phyloP scores from a whole-genome alignment of 2,888 invertebrate genomes.

The Norana najaformis region DNA sequence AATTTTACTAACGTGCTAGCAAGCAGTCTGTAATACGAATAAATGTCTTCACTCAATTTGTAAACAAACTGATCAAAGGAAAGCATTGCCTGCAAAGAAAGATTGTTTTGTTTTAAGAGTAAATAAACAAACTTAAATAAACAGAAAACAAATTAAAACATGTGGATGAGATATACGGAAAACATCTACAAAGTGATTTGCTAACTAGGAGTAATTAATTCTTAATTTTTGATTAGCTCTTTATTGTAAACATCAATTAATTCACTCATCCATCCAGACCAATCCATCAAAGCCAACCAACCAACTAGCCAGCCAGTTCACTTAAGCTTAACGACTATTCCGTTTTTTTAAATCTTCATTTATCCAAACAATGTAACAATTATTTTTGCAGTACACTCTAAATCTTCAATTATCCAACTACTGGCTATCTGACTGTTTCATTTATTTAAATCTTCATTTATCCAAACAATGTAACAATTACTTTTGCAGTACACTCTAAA shows the following conservation, averaged over 20 bases:
- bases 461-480: not conserved
- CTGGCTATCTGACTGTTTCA: too few relatives aligned
- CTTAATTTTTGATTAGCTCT: too few relatives aligned
- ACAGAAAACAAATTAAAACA: not conserved
- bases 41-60: conserved; percentile 93
- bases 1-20: conserved; percentile 74
- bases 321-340: too few relatives aligned
- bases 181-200: not conserved
- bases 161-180: not conserved
- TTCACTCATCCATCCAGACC: not conserved
- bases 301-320: too few relatives aligned
- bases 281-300: too few relatives aligned
- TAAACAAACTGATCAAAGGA: conserved; percentile 99
- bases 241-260: not conserved
- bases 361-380: not conserved
- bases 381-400: not conserved
- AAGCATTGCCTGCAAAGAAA: conserved; percentile 73
- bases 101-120: not conserved
- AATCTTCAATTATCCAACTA: not conserved
- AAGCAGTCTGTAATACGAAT: conserved; percentile 91
- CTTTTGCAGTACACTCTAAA: not conserved
- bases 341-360: too few relatives aligned
- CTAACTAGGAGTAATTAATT: not conserved
- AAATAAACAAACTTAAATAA: not conserved
- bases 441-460: too few relatives aligned